These are phyloP conservation scores for Epinephelus moara DNA, from an alignment of 2,113 vertebrate genomes.

Conservation along the genomic window DNA sequence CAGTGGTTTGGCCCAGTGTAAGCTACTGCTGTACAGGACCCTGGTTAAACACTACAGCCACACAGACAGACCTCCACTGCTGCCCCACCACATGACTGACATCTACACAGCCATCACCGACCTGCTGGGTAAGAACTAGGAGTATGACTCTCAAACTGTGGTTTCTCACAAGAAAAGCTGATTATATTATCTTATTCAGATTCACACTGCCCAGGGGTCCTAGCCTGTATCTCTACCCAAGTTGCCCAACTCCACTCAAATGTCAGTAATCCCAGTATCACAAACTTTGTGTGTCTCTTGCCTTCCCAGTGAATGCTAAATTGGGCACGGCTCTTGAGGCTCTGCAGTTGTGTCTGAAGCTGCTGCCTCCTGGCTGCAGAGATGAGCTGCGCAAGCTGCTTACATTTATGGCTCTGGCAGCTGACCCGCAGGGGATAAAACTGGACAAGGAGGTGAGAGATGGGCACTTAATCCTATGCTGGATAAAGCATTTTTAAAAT, in stretches of 20 bases:
- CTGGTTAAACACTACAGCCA: slow-evolving; percentile 91
- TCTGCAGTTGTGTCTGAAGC: slow-evolving; percentile 93
- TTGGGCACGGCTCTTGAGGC: slow-evolving; percentile 90
- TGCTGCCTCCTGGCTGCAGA: slow-evolving; percentile 86
- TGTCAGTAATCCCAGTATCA: background rate
- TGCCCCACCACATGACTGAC: slow-evolving; percentile 87
- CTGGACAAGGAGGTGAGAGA: slow-evolving; percentile 90
- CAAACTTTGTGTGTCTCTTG: background rate
- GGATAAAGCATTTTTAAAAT: background rate
- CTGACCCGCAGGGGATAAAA: slow-evolving; percentile 86
- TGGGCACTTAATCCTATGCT: background rate
- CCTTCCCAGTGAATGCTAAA: slow-evolving; percentile 88
- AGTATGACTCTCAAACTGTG: background rate
- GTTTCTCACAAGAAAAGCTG: background rate
- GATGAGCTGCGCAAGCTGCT: slow-evolving; percentile 93
- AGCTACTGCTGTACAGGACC: slow-evolving; percentile 88
- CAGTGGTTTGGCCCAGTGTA: slow-evolving; percentile 77
- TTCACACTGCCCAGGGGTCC: background rate
- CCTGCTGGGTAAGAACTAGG: slow-evolving; percentile 87
- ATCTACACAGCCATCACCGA: slow-evolving; percentile 91
- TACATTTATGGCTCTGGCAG: slow-evolving; percentile 92
- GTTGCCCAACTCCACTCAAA: background rate
- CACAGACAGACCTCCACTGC: slow-evolving; percentile 84
- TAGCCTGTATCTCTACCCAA: background rate
- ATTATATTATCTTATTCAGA: background rate